A percentile compares a stretch with the other conserved stretches of the same genome.
Evolutionary conservation across 2,888 invertebrate species (phyloP).

Genomic region (Apotomis capreana): DNA sequence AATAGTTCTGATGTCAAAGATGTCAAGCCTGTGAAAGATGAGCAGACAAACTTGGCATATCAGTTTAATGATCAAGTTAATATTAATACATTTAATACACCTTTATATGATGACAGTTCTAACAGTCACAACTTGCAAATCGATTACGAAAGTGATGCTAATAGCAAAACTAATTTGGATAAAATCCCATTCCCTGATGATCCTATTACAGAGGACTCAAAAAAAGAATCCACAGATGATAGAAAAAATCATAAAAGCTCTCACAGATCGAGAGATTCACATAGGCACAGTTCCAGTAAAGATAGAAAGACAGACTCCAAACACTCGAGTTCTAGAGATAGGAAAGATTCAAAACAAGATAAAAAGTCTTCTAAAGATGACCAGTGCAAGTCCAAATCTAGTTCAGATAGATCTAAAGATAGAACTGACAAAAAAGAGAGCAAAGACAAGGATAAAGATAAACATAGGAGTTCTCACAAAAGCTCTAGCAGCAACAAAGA

Average conservation of each 20-base stretch:
- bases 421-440: conserved; percentile 68
- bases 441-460: conserved; percentile 68
- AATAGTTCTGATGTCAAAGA: conserved; percentile 58
- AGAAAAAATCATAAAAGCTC: conserved; percentile 71
- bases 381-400: conserved; percentile 64
- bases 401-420: conserved; percentile 63
- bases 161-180: conserved; percentile 73
- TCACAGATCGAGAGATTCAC: conserved; percentile 71
- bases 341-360: conserved; percentile 61
- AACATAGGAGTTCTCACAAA: conserved; percentile 71
- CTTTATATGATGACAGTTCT: conserved; percentile 75
- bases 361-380: conserved; percentile 72
- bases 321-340: conserved; percentile 69
- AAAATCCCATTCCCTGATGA: conserved; percentile 65
- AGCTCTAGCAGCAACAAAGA: conserved; percentile 68
- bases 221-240: conserved; percentile 67
- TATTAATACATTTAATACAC: conserved; percentile 71
- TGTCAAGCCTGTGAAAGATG: conserved; percentile 65
- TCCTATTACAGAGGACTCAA: conserved; percentile 64
- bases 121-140: conserved; percentile 75
- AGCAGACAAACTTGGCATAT: conserved; percentile 60
- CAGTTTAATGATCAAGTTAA: conserved; percentile 74
- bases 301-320: conserved; percentile 72
- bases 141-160: conserved; percentile 78
- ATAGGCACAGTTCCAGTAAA: conserved; percentile 69